Base-by-base conservation (phyloP, 2,113 vertebrate genomes). In the Ellobius talpinus region DNA sequence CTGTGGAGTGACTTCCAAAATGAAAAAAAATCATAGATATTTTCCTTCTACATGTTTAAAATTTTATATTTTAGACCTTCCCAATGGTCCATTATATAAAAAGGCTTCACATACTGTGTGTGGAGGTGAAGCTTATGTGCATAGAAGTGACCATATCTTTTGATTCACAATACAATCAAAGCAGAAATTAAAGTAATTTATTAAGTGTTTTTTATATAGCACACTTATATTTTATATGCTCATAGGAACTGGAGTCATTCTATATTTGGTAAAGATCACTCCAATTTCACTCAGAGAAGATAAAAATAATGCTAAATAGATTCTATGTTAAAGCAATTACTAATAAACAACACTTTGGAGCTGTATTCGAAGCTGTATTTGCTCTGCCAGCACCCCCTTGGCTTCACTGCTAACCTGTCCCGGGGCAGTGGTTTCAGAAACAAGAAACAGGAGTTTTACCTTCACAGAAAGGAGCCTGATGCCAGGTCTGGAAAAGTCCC, bases 381-480 rank as follows among this genome's bases (percentile, higher is more conserved):
- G 29, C n/a, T 77, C 87, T 90, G 68, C 36, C 79, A 87, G 63
- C 63, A 90, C 92, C 17, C n/a, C 58, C 11, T 79, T 74, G 70
- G 89, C 85, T 94, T 68, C 97, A 61, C 95, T 77, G 82, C 88
- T 96, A 89, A 42, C 13, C 90, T 39, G 81, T 58, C 2, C 36
- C 70, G 39, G 82, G 50, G 96, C 0, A 39, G 96, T 77, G 31
- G 50, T 29, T 89, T 39, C 47, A 45, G 52, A 89, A 90, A 93
- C 13, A 82, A 61, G 19, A 47, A 87, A 3, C 74, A 78, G 39
- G 74, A 73, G 50, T 50, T 68, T 99, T 99, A 99, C 99, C 99
- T 99, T 99, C 47, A 98, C 95, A 97, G 98, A 99, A 82, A 99
- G 97, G 47, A 98, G 96, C 87, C 98, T 98, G 90, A 98, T 97